phyloP scores from a whole-genome alignment of 2,113 vertebrate genomes.

The Percopsis transmontana region DNA sequence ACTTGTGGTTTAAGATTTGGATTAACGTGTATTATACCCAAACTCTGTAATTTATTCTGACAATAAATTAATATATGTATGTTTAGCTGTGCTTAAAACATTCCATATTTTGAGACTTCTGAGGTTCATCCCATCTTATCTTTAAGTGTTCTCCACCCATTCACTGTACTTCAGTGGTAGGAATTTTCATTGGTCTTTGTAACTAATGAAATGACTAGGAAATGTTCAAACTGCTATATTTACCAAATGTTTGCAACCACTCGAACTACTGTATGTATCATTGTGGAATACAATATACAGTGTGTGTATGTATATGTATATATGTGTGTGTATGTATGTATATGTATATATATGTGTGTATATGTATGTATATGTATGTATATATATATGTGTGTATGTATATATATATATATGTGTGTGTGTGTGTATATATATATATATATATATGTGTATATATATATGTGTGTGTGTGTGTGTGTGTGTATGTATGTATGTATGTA shows the following conservation, averaged over 20 bases:
- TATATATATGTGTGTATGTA: too few relatives aligned
- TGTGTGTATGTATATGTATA: background rate
- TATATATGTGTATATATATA: too few relatives aligned
- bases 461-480: too few relatives aligned
- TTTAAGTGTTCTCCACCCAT: slow-evolving; percentile 56
- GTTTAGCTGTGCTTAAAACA: slow-evolving; percentile 70
- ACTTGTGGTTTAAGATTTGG: slow-evolving; percentile 81
- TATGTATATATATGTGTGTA: too few relatives aligned
- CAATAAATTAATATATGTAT: slow-evolving; percentile 65
- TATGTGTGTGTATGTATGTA: slow-evolving; percentile 52
- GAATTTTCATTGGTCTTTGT: slow-evolving; percentile 55
- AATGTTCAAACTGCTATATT: slow-evolving; percentile 48
- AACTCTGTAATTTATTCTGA: slow-evolving; percentile 66
- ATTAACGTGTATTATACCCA: slow-evolving; percentile 76
- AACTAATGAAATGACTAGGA: slow-evolving; percentile 59
- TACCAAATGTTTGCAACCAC: slow-evolving; percentile 60
- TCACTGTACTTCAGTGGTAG: slow-evolving; percentile 67
- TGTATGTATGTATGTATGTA: too few relatives aligned
- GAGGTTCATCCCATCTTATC: slow-evolving; percentile 56
- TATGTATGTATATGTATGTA: too few relatives aligned
- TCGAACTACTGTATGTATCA: slow-evolving; percentile 68
- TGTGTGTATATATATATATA: too few relatives aligned
- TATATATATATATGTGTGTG: too few relatives aligned
- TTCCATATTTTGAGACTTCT: slow-evolving; percentile 18
- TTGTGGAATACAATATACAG: slow-evolving; percentile 58